Conservation (phyloP, 1,140 invertebrate genomes). For the Parasteatoda tepidariorum region DNA sequence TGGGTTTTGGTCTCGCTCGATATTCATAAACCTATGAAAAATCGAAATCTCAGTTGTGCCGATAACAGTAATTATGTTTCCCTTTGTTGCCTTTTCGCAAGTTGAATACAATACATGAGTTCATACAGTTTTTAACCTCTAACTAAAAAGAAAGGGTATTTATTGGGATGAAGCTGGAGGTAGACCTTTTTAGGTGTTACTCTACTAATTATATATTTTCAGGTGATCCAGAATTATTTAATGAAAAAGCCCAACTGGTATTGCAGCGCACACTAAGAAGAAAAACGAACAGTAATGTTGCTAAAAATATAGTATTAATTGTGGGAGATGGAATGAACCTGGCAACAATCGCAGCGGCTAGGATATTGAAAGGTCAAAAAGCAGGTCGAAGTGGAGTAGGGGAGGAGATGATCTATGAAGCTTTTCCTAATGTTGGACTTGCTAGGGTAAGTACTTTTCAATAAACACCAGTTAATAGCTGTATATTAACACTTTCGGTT, state of each 20-base stretch:
- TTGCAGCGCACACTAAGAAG: background rate
- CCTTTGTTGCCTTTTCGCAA: too few species aligned
- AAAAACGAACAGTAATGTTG: slow-evolving; percentile 69
- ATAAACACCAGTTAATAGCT: background rate
- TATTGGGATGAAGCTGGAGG: too few species aligned
- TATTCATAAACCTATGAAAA: too few species aligned
- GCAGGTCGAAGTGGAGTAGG: slow-evolving; percentile 76
- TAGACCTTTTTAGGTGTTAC: too few species aligned
- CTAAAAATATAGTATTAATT: slow-evolving; percentile 89
- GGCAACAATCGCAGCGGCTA: slow-evolving; percentile 86
- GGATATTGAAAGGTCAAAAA: slow-evolving; percentile 72
- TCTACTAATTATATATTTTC: too few species aligned
- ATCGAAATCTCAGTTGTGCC: too few species aligned
- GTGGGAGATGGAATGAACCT: slow-evolving; percentile 95
- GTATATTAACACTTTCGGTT: too few species aligned
- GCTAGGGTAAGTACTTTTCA: slow-evolving; percentile 74
- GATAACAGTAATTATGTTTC: too few species aligned
- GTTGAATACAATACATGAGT: too few species aligned
- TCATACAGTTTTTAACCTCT: too few species aligned
- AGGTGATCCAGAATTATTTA: slow-evolving; percentile 12
- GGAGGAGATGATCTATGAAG: slow-evolving; percentile 77
- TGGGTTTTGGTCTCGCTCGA: too few species aligned
- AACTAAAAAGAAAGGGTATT: too few species aligned
- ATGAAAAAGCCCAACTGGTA: slow-evolving; percentile 14
- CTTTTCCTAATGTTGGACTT: slow-evolving; percentile 79